Conservation (phyloP, 2,888 invertebrate genomes). For the Eristalis arbustorum region DNA sequence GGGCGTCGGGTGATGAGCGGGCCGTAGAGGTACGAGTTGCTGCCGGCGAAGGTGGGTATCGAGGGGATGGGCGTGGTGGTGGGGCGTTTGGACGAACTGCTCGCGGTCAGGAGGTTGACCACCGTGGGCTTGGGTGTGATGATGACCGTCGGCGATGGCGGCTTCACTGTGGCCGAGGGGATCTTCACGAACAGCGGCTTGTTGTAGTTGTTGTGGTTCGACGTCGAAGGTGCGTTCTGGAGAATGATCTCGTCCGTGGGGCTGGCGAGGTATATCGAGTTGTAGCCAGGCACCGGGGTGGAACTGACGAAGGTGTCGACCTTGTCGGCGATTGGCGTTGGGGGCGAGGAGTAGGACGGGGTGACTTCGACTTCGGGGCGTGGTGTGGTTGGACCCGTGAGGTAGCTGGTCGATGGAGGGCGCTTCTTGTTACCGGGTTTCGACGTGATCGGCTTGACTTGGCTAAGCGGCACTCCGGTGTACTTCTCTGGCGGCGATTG, state of each 20-base stretch:
- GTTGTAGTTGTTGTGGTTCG: slow-evolving; percentile 72
- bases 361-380: slow-evolving; percentile 79
- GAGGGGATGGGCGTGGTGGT: slow-evolving; percentile 74
- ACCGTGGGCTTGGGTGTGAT: slow-evolving; percentile 86
- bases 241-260: slow-evolving; percentile 77
- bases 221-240: slow-evolving; percentile 67
- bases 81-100: slow-evolving; percentile 73
- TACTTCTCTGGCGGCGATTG: slow-evolving; percentile 73
- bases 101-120: slow-evolving; percentile 74
- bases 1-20: slow-evolving; percentile 76
- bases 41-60: slow-evolving; percentile 68
- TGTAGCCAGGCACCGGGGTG: slow-evolving; percentile 74
- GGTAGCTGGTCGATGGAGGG: slow-evolving; percentile 81
- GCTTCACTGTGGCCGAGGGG: slow-evolving; percentile 80
- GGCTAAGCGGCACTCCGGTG: slow-evolving; percentile 78
- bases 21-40: slow-evolving; percentile 80
- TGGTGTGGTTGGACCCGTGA: slow-evolving; percentile 81
- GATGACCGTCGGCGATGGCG: slow-evolving; percentile 84
- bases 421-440: slow-evolving; percentile 71
- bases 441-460: slow-evolving; percentile 38
- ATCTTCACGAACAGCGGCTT: slow-evolving; percentile 78
- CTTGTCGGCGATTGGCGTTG: slow-evolving; percentile 76
- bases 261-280: slow-evolving; percentile 72
- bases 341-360: slow-evolving; percentile 74
- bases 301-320: slow-evolving; percentile 76